Percentiles rank a stretch among this genome's conserved stretches.
Evolutionary conservation across 2,113 vertebrate genomes (phyloP).

Genomic region (Rhadina sibilatrix): DNA sequence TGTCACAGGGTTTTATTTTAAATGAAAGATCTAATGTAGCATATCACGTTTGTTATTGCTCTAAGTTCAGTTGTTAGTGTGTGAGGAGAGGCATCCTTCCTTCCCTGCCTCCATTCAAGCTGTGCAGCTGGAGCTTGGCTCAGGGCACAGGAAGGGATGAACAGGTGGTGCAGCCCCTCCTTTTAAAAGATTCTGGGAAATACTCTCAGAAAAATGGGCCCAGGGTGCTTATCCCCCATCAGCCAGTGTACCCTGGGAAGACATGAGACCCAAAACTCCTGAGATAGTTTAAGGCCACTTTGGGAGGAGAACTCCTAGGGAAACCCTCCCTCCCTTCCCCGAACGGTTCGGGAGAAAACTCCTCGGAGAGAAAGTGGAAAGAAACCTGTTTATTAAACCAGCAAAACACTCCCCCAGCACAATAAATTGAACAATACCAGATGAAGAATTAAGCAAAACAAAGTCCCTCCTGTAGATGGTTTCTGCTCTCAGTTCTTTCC

Average conservation of each 20-base stretch:
- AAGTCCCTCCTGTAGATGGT: too few relatives aligned
- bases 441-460: too few relatives aligned
- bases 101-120: neutral
- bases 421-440: too few relatives aligned
- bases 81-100: neutral
- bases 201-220: neutral
- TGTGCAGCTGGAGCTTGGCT: neutral
- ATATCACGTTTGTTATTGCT: constrained; percentile 4
- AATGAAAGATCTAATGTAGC: constrained; percentile 42
- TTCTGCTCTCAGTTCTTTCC: too few relatives aligned
- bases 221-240: neutral
- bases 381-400: too few relatives aligned
- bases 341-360: too few relatives aligned
- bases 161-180: neutral
- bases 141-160: neutral
- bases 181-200: neutral
- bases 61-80: neutral
- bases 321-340: too few relatives aligned
- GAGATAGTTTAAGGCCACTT: too few relatives aligned
- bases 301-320: too few relatives aligned
- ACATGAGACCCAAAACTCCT: neutral
- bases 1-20: constrained; percentile 46
- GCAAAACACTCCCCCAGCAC: too few relatives aligned
- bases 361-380: too few relatives aligned
- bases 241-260: neutral